Evolutionary conservation across 2,888 invertebrate species (phyloP).

Genomic region (Podotricha telesiphe): DNA sequence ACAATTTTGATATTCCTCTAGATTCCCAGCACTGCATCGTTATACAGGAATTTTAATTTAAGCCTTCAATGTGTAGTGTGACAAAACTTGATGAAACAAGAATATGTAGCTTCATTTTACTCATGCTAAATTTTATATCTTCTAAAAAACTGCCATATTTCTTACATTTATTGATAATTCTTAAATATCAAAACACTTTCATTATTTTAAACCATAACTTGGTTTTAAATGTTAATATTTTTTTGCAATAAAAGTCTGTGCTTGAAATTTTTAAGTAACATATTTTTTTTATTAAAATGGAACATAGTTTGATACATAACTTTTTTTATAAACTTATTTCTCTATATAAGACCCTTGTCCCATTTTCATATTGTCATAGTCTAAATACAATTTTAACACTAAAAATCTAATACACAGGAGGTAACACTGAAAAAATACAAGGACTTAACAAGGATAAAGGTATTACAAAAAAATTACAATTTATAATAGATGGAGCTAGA

Average conservation of each 20-base stretch:
- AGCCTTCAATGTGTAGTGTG: constrained; percentile 23
- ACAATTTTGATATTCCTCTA: constrained; percentile 5
- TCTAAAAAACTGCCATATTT: no score
- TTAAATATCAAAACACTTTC: no score
- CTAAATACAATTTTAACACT: constrained; percentile 24
- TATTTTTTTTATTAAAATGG: no score
- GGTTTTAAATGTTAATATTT: no score
- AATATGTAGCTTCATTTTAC: neutral
- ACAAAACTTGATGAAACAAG: constrained; percentile 14
- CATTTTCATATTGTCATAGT: neutral
- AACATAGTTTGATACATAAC: neutral
- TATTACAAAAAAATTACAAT: constrained; percentile 23
- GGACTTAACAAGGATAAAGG: constrained; percentile 36
- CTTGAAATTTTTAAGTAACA: no score
- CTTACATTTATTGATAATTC: no score
- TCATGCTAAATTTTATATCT: neutral
- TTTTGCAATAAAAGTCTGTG: no score
- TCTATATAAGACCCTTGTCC: neutral
- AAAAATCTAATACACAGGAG: constrained; percentile 36
- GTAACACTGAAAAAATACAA: constrained; percentile 37
- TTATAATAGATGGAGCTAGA: constrained; percentile 24
- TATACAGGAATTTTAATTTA: constrained; percentile 2
- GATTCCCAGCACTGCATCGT: constrained; percentile 1
- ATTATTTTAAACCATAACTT: no score
- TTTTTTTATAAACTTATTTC: neutral